Evolutionary conservation across 2,797 vertebrate species (phyloP).

Genomic region (Cyprinodon diabolis): DNA sequence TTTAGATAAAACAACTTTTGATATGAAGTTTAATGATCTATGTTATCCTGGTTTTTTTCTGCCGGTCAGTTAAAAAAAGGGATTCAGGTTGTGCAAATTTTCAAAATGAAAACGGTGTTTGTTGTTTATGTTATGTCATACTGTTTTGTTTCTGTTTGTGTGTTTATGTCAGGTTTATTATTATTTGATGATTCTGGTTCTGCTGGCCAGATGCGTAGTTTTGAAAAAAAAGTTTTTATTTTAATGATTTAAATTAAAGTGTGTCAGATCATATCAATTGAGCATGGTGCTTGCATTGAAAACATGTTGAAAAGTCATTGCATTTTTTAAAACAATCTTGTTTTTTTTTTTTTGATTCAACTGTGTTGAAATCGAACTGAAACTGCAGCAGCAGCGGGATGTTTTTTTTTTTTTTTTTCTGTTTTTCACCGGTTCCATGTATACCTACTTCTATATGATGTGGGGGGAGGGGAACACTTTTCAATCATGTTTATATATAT

Average conservation of each 20-base stretch:
- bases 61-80: constrained; percentile 99
- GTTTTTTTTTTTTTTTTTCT: constrained; percentile 83
- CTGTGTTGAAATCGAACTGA: constrained; percentile 99
- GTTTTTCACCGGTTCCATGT: constrained; percentile 95
- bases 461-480: constrained; percentile 89
- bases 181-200: constrained; percentile 94
- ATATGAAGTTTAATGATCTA: constrained; percentile 70
- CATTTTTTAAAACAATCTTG: constrained; percentile 82
- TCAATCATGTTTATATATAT: constrained; percentile 97
- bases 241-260: constrained; percentile 97
- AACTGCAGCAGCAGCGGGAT: constrained; percentile 94
- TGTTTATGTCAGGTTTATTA: constrained; percentile 80
- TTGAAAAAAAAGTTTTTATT: constrained; percentile 87
- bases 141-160: constrained; percentile 76
- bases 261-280: constrained; percentile 97
- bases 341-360: constrained; percentile 95
- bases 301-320: constrained; percentile 95
- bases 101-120: constrained; percentile 92
- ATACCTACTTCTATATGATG: constrained; percentile 81
- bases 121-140: constrained; percentile 83
- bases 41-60: constrained; percentile 88
- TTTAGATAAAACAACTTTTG: constrained; percentile 72
- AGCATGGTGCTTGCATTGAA: constrained; percentile 99
- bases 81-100: constrained; percentile 94
- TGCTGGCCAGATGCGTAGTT: constrained; percentile 99